Percentiles rank a stretch among this genome's conserved stretches.
Conservation (phyloP, 1,140 invertebrate genomes). For the Pogonomyrmex barbatus region DNA sequence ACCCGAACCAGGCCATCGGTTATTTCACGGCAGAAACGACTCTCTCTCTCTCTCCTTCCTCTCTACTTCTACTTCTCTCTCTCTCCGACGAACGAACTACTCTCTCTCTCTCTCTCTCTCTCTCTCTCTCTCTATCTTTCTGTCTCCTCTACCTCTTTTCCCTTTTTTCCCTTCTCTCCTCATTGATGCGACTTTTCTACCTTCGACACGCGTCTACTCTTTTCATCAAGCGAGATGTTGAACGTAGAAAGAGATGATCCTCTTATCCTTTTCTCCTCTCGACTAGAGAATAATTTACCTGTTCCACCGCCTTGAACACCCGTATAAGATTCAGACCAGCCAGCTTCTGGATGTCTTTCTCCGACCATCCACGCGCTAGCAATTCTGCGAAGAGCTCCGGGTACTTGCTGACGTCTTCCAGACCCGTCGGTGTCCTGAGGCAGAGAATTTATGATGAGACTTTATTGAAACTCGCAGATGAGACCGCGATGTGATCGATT, state of each 20-base stretch:
- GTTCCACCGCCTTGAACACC: constrained; percentile 91
- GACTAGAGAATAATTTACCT: constrained; percentile 84
- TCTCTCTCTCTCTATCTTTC: not conserved
- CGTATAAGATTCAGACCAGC: constrained; percentile 92
- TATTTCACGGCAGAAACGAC: constrained; percentile 65
- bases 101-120: not conserved
- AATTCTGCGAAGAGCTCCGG: constrained; percentile 91
- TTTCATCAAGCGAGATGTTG: constrained; percentile 66
- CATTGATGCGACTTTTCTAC: constrained; percentile 38
- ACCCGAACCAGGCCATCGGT: constrained; percentile 68
- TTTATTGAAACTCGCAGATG: constrained; percentile 44
- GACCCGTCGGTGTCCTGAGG: constrained; percentile 89
- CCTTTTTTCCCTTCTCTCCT: not conserved
- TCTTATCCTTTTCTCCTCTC: not conserved
- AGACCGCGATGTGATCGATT: constrained; percentile 41
- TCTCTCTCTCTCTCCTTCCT: constrained; percentile 12
- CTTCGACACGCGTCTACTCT: constrained; percentile 50
- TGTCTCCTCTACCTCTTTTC: not conserved
- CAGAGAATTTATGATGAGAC: constrained; percentile 54
- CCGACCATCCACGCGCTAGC: constrained; percentile 90
- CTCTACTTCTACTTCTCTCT: constrained; percentile 2
- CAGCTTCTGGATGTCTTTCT: constrained; percentile 91
- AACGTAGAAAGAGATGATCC: not conserved
- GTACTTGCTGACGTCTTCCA: constrained; percentile 95
- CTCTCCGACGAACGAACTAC: no score